phyloP scores from a whole-genome alignment of 2,113 vertebrate genomes.

The Xiphophorus hellerii region DNA sequence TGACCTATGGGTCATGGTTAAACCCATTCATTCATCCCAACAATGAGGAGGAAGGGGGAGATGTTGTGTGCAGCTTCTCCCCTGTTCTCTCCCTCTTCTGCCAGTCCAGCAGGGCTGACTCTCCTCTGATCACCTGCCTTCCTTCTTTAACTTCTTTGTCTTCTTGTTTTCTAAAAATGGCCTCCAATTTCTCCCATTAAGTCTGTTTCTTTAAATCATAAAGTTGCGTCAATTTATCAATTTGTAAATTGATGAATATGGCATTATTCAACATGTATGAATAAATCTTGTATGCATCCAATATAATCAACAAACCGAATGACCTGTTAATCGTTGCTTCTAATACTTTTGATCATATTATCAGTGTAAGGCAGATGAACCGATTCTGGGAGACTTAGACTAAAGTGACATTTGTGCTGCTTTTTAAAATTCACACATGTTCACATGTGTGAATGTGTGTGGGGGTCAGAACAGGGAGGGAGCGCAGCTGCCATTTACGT shows the following conservation, averaged over 20 bases:
- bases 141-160: slow-evolving; percentile 5
- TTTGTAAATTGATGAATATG: too few relatives aligned
- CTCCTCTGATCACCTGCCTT: slow-evolving; percentile 35
- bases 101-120: slow-evolving; percentile 37
- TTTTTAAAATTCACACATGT: slow-evolving; percentile 11
- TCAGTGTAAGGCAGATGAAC: not conserved
- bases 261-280: too few relatives aligned
- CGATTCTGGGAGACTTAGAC: not conserved
- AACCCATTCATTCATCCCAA: slow-evolving; percentile 60
- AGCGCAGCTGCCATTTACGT: slow-evolving; percentile 64
- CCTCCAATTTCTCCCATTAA: slow-evolving; percentile 1
- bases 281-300: too few relatives aligned
- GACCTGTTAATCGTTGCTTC: not conserved
- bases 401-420: slow-evolving; percentile 20
- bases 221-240: slow-evolving; percentile 12
- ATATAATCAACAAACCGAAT: not conserved
- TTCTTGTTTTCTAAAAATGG: slow-evolving; percentile 4
- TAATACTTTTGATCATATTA: not conserved
- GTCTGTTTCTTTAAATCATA: slow-evolving; percentile 7
- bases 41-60: slow-evolving; percentile 61
- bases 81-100: slow-evolving; percentile 14
- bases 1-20: slow-evolving; percentile 67
- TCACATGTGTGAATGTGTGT: not conserved
- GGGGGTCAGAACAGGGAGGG: not conserved
- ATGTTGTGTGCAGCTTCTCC: slow-evolving; percentile 22